Evolutionary conservation across 2,888 invertebrate species (phyloP).

Genomic region (Orgyia antiqua): DNA sequence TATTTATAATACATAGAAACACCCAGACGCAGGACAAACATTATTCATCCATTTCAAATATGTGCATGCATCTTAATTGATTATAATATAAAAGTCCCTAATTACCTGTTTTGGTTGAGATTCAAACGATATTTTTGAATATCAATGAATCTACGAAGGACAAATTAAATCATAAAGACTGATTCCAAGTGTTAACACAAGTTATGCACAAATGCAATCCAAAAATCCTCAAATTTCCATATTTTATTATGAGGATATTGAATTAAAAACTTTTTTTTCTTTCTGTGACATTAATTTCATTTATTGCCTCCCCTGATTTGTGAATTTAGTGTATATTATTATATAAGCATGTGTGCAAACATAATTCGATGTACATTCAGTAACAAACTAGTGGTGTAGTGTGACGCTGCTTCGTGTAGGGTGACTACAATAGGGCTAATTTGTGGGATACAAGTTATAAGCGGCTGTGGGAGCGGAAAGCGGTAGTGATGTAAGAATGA

Average conservation of each 20-base stretch:
- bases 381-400: conserved; percentile 16
- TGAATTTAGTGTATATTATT: conserved; percentile 8
- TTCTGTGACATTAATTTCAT: conserved; percentile 27
- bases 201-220: no score
- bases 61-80: no score
- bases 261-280: background rate
- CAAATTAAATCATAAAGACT: no score
- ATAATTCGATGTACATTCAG: conserved; percentile 56
- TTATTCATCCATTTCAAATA: no score
- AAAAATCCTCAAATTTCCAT: no score
- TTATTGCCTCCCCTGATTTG: conserved; percentile 13
- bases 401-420: conserved; percentile 18
- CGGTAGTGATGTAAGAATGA: background rate
- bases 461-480: conserved; percentile 18
- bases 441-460: conserved; percentile 15
- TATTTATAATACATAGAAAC: no score
- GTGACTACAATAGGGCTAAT: conserved; percentile 58
- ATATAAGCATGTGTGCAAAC: conserved; percentile 56
- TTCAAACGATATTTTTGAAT: no score
- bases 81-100: no score
- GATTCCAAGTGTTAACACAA: no score
- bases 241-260: background rate
- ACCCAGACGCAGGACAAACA: no score
- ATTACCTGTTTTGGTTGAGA: no score
- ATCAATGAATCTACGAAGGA: no score